phyloP scores from a whole-genome alignment of 2,888 invertebrate species.

The Ophonus ardosiacus region DNA sequence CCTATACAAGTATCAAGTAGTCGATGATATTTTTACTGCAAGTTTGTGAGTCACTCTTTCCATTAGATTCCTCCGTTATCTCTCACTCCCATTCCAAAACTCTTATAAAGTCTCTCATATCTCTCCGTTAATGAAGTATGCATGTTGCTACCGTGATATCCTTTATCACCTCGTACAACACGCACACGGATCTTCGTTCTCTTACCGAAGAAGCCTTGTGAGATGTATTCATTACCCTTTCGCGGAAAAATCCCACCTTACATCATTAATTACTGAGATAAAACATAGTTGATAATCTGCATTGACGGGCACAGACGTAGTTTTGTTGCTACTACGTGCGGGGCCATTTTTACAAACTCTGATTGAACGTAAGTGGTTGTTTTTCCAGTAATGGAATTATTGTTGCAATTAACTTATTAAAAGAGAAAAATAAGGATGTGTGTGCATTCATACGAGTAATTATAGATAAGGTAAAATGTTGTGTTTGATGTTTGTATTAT shows the following conservation, averaged over 20 bases:
- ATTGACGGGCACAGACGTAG: constrained; percentile 41
- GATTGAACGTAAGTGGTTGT: constrained; percentile 31
- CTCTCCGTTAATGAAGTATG: constrained; percentile 51
- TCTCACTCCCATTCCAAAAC: neutral
- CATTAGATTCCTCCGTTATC: too few relatives aligned
- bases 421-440: neutral
- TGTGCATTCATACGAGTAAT: neutral
- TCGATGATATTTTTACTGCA: too few relatives aligned
- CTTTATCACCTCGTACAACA: neutral
- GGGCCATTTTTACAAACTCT: neutral
- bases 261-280: constrained; percentile 62
- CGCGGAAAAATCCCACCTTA: constrained; percentile 46
- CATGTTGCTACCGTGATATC: constrained; percentile 52
- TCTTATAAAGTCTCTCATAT: neutral
- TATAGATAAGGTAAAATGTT: too few relatives aligned
- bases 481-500: too few relatives aligned
- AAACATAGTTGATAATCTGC: constrained; percentile 58
- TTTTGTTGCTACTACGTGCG: constrained; percentile 21
- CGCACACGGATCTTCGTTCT: constrained; percentile 13
- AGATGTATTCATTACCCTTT: constrained; percentile 57
- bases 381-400: constrained; percentile 34
- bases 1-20: too few relatives aligned
- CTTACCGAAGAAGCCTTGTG: neutral
- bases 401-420: constrained; percentile 35
- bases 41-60: too few relatives aligned